A percentile compares a stretch with the other conserved stretches of the same genome.
phyloP scores from a whole-genome alignment of 1,140 invertebrate species.

The Triops longicaudatus region DNA sequence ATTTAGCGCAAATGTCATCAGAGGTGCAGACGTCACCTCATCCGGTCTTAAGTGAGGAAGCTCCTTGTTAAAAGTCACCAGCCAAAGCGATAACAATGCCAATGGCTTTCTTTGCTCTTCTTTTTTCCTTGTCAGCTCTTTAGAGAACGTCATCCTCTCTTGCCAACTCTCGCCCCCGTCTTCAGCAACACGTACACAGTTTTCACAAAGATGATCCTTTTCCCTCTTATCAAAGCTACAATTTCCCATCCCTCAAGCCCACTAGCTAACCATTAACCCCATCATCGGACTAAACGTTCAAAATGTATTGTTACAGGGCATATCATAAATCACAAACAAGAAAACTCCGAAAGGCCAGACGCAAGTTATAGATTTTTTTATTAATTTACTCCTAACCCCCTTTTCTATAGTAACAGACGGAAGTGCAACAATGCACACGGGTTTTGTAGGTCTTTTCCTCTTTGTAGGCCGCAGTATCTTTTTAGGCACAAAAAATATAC shows the following conservation, averaged over 20 bases:
- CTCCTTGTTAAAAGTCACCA: neutral
- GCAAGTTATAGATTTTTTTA: neutral
- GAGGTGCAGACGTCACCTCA: neutral
- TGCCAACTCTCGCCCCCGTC: neutral
- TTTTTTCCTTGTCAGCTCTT: neutral
- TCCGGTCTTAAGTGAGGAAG: neutral
- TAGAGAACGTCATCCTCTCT: neutral
- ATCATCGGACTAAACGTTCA: neutral
- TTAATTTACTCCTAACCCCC: neutral
- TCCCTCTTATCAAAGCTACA: neutral
- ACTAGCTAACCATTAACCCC: neutral
- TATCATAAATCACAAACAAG: constrained; percentile 8
- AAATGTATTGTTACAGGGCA: constrained; percentile 3
- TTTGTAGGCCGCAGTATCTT: neutral
- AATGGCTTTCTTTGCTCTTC: neutral
- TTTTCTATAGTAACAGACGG: neutral
- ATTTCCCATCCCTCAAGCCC: no score
- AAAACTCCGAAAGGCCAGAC: neutral
- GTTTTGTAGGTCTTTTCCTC: neutral
- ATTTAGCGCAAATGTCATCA: neutral
- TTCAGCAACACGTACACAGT: no score
- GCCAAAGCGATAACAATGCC: neutral
- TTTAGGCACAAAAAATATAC: neutral
- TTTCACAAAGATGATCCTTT: no score
- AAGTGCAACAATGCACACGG: neutral